A percentile compares a stretch with the other conserved stretches of the same genome.
These are phyloP conservation scores for Casuarius casuarius DNA, from an alignment of 2,113 vertebrate species.

Conservation along the genomic window DNA sequence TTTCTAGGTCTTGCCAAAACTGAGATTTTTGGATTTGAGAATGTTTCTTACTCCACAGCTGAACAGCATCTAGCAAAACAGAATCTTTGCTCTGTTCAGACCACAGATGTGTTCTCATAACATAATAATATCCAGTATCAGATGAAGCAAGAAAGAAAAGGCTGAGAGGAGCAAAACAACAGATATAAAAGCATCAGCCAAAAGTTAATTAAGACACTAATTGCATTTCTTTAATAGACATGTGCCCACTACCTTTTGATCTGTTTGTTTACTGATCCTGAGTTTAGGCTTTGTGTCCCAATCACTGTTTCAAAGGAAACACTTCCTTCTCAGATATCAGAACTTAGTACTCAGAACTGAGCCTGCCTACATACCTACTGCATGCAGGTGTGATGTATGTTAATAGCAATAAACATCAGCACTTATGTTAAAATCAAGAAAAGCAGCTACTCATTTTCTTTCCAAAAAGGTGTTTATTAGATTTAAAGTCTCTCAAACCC, in stretches of 20 bases:
- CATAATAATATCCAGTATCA: not conserved
- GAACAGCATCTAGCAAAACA: not conserved
- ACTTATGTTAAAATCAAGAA: not conserved
- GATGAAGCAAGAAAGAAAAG: not conserved
- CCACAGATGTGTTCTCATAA: not conserved
- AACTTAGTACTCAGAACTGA: not conserved
- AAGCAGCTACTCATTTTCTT: not conserved
- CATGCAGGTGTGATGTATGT: not conserved
- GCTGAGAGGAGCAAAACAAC: conserved; percentile 19
- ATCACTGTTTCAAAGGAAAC: not conserved
- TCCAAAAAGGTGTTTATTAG: not conserved
- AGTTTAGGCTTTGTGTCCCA: not conserved
- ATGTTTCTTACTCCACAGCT: not conserved
- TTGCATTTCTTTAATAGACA: conserved; percentile 12
- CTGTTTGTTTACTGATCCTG: not conserved
- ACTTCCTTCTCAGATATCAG: not conserved
- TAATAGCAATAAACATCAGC: not conserved
- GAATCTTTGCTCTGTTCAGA: not conserved
- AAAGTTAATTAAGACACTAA: conserved; percentile 24
- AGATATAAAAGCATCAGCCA: not conserved
- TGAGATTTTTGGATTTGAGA: not conserved
- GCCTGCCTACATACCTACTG: not conserved
- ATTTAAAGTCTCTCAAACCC: not conserved
- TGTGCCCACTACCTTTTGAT: not conserved
- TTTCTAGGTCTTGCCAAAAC: not conserved